A percentile compares a stretch with the other conserved stretches of the same genome.
Conservation (phyloP, 2,797 vertebrate species). For the Darevskia mixta region DNA sequence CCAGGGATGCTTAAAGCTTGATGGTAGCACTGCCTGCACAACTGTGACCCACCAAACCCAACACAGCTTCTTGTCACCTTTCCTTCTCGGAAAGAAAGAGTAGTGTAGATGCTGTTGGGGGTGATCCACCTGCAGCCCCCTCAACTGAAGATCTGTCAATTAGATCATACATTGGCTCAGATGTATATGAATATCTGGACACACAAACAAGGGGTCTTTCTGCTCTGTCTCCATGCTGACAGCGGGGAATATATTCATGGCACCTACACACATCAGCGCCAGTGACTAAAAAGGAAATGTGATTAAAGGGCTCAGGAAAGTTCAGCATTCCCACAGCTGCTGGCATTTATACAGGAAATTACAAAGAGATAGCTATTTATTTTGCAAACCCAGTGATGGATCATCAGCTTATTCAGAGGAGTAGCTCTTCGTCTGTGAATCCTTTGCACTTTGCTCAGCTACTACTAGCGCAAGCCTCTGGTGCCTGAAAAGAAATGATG, state of each 20-base stretch:
- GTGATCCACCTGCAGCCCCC: background rate
- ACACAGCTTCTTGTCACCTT: background rate
- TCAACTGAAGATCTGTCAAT: background rate
- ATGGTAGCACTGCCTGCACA: background rate
- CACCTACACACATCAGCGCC: background rate
- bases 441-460: conserved; percentile 9
- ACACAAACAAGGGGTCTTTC: background rate
- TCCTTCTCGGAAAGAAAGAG: background rate
- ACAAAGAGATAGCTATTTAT: background rate
- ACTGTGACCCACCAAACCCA: background rate
- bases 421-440: background rate
- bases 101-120: background rate
- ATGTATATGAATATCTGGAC: background rate
- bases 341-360: conserved; percentile 37
- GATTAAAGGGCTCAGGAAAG: background rate
- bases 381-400: background rate
- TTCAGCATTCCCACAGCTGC: conserved; percentile 8
- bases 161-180: background rate
- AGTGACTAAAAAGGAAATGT: background rate
- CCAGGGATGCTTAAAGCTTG: background rate
- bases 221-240: background rate
- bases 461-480: background rate
- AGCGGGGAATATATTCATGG: fast-evolving
- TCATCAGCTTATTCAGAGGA: background rate
- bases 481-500: background rate